These are phyloP conservation scores for Lepidostoma basale DNA, from an alignment of 1,140 invertebrate species.

Conservation along the genomic window DNA sequence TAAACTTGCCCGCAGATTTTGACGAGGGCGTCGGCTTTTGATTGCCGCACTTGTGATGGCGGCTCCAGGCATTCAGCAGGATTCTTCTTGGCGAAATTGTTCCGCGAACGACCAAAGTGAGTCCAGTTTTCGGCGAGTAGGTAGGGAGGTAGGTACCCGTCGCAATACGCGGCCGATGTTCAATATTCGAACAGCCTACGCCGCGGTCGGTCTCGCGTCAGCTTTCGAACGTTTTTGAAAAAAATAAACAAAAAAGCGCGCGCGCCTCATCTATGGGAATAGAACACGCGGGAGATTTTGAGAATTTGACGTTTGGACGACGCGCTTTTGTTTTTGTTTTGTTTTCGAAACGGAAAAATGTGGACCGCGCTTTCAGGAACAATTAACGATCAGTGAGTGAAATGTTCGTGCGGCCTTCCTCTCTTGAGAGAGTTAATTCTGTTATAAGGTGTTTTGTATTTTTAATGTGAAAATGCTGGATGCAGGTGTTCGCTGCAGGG, in stretches of 20 bases:
- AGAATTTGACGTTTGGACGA: constrained; percentile 4
- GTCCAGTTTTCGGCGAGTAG: constrained; percentile 13
- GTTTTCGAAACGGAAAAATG: neutral
- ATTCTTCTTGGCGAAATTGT: constrained; percentile 22
- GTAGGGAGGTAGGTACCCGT: no score
- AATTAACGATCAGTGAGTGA: neutral
- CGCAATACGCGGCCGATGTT: neutral
- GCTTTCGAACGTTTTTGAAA: neutral
- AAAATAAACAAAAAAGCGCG: constrained; percentile 12
- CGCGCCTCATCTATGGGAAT: constrained; percentile 8
- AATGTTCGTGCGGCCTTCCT: neutral
- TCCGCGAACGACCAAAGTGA: constrained; percentile 14
- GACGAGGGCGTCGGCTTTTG: no score
- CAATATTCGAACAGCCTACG: constrained; percentile 13
- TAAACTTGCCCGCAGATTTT: no score
- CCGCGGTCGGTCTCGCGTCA: neutral
- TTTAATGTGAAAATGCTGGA: neutral
- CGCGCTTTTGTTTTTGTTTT: neutral
- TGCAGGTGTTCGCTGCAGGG: constrained; percentile 7
- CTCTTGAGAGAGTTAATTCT: neutral
- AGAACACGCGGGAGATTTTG: constrained; percentile 2
- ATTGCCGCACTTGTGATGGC: neutral
- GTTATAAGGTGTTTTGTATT: constrained; percentile 9
- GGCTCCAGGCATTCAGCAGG: neutral
- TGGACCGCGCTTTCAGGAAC: neutral